Evolutionary conservation across 2,888 invertebrate genomes (phyloP), one percentile per base, ranked within the genome.

Genomic region (Elegia similella): DNA sequence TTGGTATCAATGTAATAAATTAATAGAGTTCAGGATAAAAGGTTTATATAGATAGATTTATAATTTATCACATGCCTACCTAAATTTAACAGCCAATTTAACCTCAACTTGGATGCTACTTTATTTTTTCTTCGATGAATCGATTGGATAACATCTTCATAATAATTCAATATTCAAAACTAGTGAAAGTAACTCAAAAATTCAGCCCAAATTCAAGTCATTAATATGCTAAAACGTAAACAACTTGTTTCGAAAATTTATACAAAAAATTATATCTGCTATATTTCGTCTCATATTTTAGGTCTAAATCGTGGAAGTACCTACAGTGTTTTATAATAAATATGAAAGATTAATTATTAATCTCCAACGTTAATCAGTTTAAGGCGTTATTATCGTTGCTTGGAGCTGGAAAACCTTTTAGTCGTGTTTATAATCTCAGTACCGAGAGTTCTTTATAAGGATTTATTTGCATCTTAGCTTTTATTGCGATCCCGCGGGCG

Each of bases 361-460:
- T 57, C 56, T 55, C 56, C 56, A 56, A 52, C 60, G 61, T 67
- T 68, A 65, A 67, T 70, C 66, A 68, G 58, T 62, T 61, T 64
- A 62, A 65, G 62, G 57, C 62, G 65, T 65, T 66, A 62, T 62
- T 65, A 66, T 62, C 63, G 64, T 55, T 61, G 61, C 57, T 56
- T 42, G 43, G 48, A 55, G 55, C 59, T 56, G 52, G 59, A 59
- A 65, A 65, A 55, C 54, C 44, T 44, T 44, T 44, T 32, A 55
- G 54, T 43, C 30, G 53, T 42, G 15, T 53, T 53, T 43, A 53
- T 53, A 43, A 53, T 53, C 44, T 17, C 54, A 10, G 44, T 17
- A n/a, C 29, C 13, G 15, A 17, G 38, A 12, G 16, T 30, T 23
- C 44, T 30, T 16, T 15, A 44, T 15, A 44, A 55, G 30, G 54